Percentiles rank a stretch among this genome's conserved stretches.
phyloP scores from a whole-genome alignment of 2,113 vertebrate species.

The Psittacus erithacus region DNA sequence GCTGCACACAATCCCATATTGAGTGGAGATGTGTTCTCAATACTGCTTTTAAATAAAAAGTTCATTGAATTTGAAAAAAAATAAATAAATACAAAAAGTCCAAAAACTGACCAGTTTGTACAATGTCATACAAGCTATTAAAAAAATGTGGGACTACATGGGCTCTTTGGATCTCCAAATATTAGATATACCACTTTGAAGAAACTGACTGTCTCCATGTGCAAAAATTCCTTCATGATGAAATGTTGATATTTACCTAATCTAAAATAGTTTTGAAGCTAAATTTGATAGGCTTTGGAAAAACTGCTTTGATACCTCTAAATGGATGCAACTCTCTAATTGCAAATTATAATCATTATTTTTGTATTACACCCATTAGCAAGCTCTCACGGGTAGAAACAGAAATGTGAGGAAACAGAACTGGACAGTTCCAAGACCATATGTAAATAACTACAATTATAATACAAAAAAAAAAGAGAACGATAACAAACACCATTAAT shows the following conservation, averaged over 20 bases:
- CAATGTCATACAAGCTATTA: not conserved
- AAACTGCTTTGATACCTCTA: not conserved
- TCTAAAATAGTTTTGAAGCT: not conserved
- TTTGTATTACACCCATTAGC: not conserved
- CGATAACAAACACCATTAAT: not conserved
- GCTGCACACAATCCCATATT: fast-evolving
- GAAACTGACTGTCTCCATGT: not conserved
- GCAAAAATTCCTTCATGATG: not conserved
- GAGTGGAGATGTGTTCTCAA: not conserved
- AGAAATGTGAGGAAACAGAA: not conserved
- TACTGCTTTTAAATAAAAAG: not conserved
- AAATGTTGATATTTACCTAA: not conserved
- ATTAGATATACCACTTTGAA: not conserved
- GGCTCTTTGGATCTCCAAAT: not conserved
- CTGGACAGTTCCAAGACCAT: not conserved
- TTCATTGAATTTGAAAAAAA: not conserved
- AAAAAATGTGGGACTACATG: not conserved
- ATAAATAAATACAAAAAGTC: not conserved
- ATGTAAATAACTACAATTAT: not conserved
- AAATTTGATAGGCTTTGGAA: not conserved
- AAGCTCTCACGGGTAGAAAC: not conserved
- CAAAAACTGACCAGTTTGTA: not conserved
- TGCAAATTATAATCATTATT: not conserved
- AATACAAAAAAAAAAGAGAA: not conserved
- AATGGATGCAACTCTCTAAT: not conserved